These are phyloP conservation scores for Pteronura brasiliensis DNA, from an alignment of 2,113 vertebrate species.

Conservation along the genomic window DNA sequence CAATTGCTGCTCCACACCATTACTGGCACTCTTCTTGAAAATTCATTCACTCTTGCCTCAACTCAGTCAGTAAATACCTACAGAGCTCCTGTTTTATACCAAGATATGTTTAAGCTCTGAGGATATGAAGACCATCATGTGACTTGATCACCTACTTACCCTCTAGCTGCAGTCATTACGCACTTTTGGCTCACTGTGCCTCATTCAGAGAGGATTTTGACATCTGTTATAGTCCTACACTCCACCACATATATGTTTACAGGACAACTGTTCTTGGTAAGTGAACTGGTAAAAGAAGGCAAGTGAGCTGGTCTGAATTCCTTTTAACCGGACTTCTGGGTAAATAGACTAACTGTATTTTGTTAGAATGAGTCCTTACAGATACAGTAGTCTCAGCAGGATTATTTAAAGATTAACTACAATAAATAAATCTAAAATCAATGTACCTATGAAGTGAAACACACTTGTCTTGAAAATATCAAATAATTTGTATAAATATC, in stretches of 20 bases:
- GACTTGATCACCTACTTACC: background rate
- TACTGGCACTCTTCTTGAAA: background rate
- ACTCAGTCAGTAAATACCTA: background rate
- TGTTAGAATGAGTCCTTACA: background rate
- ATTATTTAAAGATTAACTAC: background rate
- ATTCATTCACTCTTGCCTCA: background rate
- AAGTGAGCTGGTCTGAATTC: background rate
- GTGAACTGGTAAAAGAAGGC: background rate
- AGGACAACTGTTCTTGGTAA: background rate
- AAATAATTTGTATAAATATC: background rate
- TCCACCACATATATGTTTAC: background rate
- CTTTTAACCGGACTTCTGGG: background rate
- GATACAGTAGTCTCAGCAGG: background rate
- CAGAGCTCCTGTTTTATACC: background rate
- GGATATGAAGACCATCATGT: background rate
- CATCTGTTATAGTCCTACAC: background rate
- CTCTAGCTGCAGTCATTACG: background rate
- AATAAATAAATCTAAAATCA: slow-evolving; percentile 19
- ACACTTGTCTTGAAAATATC: background rate
- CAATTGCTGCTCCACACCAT: background rate
- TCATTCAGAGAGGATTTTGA: background rate
- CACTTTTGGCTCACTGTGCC: background rate
- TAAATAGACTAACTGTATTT: background rate
- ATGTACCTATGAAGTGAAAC: background rate
- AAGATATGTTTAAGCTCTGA: background rate